Base-by-base conservation (phyloP, 2,888 invertebrate genomes). In the Drosophila ochracea region DNA sequence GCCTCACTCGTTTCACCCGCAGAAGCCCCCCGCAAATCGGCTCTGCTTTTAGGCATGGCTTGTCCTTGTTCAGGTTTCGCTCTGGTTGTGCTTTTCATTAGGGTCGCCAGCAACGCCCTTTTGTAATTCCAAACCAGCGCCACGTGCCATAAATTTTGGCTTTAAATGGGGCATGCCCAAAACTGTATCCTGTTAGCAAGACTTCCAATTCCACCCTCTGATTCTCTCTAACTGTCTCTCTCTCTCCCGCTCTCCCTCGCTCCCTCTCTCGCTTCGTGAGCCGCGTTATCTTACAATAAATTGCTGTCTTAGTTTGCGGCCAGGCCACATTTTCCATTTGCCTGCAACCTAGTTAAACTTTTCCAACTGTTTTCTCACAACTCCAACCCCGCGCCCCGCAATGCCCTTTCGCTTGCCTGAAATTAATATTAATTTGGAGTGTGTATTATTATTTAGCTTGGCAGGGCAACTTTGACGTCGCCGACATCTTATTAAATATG, bases 121-220 rank as follows among this genome's bases (percentile, higher is more conserved):
- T 71, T 72, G 84, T 82, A 76, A 78, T 57, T 72, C 81, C 81
- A 67, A 76, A 57, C 69, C 73, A 68, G 62, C 39, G 80, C 87
- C 87, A 84, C 87, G 84, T 89, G 84, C 89, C 84, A 89, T 89
- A 89, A 84, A 84, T 89, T 89, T 89, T 79, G 87, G 70, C 84
- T 84, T 84, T 89, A 89, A 84, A 84, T 84, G 89, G 84, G 79
- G 89, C 84, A 84, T 87, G 88, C 83, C 88, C 75, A 78, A 78
- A 78, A 78, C 76, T 72, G 83, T 82, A 82, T 84, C 84, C 87
- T 69, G 79, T 69, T 76, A 73, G 68, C 62, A 35, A 50, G 41
- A 3, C 35, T 35, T 6, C 28, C 28, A 57, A 28, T 47, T 25
- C 47, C 47, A 47, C 43, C 47, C 21, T 28, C 28, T 25, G 31